Base-by-base conservation (phyloP, 2,888 invertebrate genomes). In the Bimastos eiseni region DNA sequence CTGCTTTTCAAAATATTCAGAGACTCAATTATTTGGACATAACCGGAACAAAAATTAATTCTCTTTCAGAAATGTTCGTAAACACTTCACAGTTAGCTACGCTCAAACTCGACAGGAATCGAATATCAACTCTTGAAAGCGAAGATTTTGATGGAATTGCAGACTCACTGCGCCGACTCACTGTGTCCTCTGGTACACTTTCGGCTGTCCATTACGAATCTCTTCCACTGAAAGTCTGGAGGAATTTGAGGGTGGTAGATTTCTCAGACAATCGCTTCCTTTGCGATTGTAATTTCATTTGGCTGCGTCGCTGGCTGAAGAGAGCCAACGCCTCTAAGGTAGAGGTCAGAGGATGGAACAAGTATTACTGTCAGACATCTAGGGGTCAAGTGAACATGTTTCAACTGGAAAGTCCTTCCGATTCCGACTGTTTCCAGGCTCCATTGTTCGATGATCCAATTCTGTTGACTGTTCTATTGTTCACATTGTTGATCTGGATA, bases 251-350 rank as follows among this genome's bases (percentile, higher is more conserved):
- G 84, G 96, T 95, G 91, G 91, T 97, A 0, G 96, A 95, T 0
- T 90, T 97, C 0, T 95, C 96, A 0, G 95, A 95, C 0, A 97
- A 97, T 93, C 96, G 96, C 17, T 96, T 97, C 37, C 94, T 96
- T 0, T 97, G 97, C 93, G 96, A 96, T 90, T 96, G 97, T 91
- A 94, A 95, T 8, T 93, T 96, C 0, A 49, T 91, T 6, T 93
- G 92, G 92, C 92, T 93, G 88, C 90, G 90, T 41, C 83, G 89
- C 3, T 93, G 93, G 93, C n/a, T 91, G 30, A 88, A 30, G 19
- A 55, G 36, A 21, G 70, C 86, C n/a, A 44, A 55, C 3, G 33
- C 86, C 1, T 37, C 37, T 83, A 90, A 55, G 33, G 70, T 70
- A 30, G 49, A 55, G 6, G 19, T 91, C 83, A 24, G 70, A 30